phyloP scores from a whole-genome alignment of 1,140 invertebrate genomes.

The Phymorhynchus buccinoides region DNA sequence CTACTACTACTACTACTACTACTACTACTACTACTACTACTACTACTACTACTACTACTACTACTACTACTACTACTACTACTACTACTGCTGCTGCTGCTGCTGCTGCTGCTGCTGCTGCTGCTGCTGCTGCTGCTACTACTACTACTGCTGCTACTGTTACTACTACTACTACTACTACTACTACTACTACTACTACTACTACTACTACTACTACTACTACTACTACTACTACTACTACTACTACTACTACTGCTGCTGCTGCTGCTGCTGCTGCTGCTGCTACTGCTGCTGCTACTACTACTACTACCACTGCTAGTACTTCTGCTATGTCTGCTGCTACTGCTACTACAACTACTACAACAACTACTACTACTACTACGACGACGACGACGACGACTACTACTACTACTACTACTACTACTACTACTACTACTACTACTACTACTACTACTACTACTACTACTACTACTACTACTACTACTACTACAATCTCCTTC shows the following conservation, averaged over 20 bases:
- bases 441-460: conserved; percentile 2
- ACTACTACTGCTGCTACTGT: no score
- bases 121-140: background rate
- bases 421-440: background rate
- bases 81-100: background rate
- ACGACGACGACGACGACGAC: background rate
- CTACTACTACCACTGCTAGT: conserved; percentile 6
- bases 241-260: background rate
- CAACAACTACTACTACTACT: background rate
- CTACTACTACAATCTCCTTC: background rate
- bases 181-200: conserved; percentile 16
- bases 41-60: conserved; percentile 17
- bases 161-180: conserved; percentile 16
- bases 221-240: background rate
- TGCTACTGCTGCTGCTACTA: background rate
- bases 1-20: conserved; percentile 16
- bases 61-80: background rate
- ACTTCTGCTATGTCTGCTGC: background rate
- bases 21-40: conserved; percentile 16
- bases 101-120: background rate
- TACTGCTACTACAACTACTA: background rate
- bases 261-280: conserved; percentile 18
- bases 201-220: background rate
- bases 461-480: background rate
- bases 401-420: background rate